Evolutionary conservation across 2,888 invertebrate species (phyloP), one percentile per base, ranked within the genome.

Genomic region (Stegana nigrithorax): DNA sequence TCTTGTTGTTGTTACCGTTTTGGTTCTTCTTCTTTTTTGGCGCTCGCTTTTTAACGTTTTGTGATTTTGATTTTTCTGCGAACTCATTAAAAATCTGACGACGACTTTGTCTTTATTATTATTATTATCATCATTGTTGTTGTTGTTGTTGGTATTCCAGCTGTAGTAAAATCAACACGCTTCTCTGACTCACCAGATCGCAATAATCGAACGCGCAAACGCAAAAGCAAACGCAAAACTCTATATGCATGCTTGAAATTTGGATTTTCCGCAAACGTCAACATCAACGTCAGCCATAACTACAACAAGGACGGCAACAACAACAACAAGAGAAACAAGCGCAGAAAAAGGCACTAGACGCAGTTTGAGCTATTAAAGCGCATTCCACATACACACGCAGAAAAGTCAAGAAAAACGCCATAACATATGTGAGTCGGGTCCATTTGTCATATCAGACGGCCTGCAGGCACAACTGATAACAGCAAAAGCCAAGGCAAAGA

Each of bases 41-140:
- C 4, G n/a, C n/a, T 56, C 14, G 14, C 25, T n/a, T 17, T 17
- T 60, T 42, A 27, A 21, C 53, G 36, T 19, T 42, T 36, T 62
- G 62, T 60, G 53, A 44, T 47, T 58, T 62, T 59, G 63, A 63
- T 67, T 68, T 72, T 72, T 73, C 72, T 67, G 67, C 64, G 73
- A 74, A 74, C 60, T 70, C 71, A 69, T 74, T 70, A 71, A 74
- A 71, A 65, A 63, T 64, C 36, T 32, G 53, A 19, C 19, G 36
- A 36, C 53, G 25, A 59, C 47, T 36, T 36, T n/a, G 36, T 47
- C 17, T 42, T 42, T n/a, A 14, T 17, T 42, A 17, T 7, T 14
- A 39, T 14, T 19, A 4, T 45, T 12, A 21, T 19, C 23, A 12
- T 21, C 21, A 57, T 17, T 45, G 59, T 26, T 59, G 59, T 25